Evolutionary conservation across 2,888 invertebrate genomes (phyloP).

Genomic region (Microchrysa polita): DNA sequence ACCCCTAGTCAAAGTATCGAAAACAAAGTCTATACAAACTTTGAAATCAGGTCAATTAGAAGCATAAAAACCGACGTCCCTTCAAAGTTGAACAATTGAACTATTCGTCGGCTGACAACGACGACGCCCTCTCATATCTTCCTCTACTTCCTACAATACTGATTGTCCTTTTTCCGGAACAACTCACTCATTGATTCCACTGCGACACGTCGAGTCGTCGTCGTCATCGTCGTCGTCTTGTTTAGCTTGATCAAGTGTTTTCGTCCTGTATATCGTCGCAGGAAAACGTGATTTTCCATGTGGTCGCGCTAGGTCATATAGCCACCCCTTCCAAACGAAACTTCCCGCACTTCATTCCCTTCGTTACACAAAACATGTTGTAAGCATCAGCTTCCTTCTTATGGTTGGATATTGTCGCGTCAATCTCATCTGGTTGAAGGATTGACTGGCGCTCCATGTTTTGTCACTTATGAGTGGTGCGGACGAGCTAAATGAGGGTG

Average conservation of each 20-base stretch:
- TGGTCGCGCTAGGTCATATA: constrained; percentile 37
- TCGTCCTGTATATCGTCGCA: constrained; percentile 38
- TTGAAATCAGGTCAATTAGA: constrained; percentile 33
- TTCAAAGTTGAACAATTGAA: constrained; percentile 3
- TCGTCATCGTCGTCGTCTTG: too few relatives aligned
- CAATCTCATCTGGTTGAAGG: constrained; percentile 24
- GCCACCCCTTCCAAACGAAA: constrained; percentile 27
- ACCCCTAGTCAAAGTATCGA: neutral
- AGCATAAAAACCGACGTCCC: constrained; percentile 9
- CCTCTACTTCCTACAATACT: neutral
- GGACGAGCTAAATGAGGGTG: constrained; percentile 25
- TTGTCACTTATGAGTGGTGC: constrained; percentile 24
- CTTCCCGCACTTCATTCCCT: neutral
- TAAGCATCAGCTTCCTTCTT: neutral
- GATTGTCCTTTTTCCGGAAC: constrained; percentile 31
- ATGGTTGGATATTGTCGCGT: neutral
- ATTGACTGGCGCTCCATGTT: constrained; percentile 34
- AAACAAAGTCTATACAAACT: neutral
- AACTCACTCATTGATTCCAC: constrained; percentile 13
- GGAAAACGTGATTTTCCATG: constrained; percentile 41
- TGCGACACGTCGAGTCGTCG: too few relatives aligned
- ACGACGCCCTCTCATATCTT: constrained; percentile 4
- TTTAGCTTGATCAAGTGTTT: constrained; percentile 44
- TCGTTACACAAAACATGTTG: neutral
- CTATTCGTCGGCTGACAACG: neutral